A percentile compares a stretch with the other conserved stretches of the same genome.
Evolutionary conservation across 2,113 vertebrate genomes (phyloP).

Genomic region (Calonectris borealis): DNA sequence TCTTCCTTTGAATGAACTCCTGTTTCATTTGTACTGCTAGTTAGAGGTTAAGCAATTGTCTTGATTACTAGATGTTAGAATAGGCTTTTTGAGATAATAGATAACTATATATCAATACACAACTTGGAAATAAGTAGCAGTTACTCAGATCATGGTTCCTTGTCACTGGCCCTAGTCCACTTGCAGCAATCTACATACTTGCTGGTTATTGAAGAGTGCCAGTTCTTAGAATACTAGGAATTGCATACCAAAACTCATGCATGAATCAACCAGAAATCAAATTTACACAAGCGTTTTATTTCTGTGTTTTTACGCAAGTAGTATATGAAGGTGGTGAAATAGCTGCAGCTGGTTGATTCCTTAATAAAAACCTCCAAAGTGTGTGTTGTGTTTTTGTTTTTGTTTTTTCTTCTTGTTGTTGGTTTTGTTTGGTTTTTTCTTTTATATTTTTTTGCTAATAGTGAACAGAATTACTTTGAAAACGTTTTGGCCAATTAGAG

Average conservation of each 20-base stretch:
- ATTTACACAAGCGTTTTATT: neutral
- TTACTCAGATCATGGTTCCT: neutral
- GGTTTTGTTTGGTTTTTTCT: too few species aligned
- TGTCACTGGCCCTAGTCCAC: too few species aligned
- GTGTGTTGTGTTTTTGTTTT: too few species aligned
- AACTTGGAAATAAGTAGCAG: neutral
- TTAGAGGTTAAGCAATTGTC: neutral
- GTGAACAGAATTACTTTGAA: neutral
- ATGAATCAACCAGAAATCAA: neutral
- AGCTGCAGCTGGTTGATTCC: neutral
- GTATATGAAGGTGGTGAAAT: neutral
- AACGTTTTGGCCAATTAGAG: neutral
- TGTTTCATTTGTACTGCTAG: neutral
- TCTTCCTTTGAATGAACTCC: neutral
- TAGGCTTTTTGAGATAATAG: neutral
- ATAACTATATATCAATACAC: neutral
- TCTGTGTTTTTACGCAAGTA: neutral
- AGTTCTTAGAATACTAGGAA: neutral
- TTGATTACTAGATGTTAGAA: neutral
- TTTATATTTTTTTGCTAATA: neutral
- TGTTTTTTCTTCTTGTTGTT: too few species aligned
- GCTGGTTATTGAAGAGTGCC: neutral
- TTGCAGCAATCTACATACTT: neutral
- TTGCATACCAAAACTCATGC: fast-evolving
- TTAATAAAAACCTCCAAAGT: neutral